phyloP scores from a whole-genome alignment of 2,113 vertebrate genomes.

The Petroica traversi region DNA sequence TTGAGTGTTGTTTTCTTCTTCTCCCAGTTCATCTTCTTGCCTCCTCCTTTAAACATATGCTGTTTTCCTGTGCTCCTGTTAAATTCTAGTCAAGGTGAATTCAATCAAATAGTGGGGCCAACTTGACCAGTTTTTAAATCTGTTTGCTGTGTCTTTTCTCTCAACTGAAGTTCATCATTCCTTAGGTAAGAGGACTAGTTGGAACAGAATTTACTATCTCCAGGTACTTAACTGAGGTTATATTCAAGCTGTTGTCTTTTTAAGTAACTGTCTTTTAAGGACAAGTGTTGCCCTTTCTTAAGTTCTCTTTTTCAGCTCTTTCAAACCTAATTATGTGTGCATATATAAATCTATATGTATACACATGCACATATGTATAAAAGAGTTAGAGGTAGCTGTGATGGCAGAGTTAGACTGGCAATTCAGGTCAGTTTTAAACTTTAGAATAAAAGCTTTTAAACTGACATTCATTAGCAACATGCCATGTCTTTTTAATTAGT shows the following conservation, averaged over 20 bases:
- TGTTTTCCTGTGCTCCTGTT: background rate
- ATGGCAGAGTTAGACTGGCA: background rate
- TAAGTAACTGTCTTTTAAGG: background rate
- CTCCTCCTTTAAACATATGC: background rate
- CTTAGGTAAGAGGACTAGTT: background rate
- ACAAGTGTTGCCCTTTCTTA: background rate
- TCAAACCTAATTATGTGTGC: background rate
- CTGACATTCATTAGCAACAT: background rate
- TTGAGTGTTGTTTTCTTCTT: background rate
- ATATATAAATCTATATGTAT: background rate
- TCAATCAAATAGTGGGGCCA: background rate
- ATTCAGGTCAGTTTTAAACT: background rate
- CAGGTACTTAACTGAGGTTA: background rate
- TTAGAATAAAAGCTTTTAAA: background rate
- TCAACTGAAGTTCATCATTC: background rate
- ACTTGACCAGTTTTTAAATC: background rate
- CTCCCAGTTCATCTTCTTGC: background rate
- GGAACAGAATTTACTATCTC: background rate
- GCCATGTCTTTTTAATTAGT: background rate
- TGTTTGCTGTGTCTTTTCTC: background rate
- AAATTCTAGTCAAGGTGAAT: background rate
- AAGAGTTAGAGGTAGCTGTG: background rate
- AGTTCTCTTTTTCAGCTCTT: background rate
- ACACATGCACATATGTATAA: background rate
- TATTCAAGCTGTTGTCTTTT: background rate